Percentiles rank a stretch among this genome's conserved stretches.
Evolutionary conservation across 2,113 vertebrate genomes (phyloP).

Genomic region (Azemiops feae): DNA sequence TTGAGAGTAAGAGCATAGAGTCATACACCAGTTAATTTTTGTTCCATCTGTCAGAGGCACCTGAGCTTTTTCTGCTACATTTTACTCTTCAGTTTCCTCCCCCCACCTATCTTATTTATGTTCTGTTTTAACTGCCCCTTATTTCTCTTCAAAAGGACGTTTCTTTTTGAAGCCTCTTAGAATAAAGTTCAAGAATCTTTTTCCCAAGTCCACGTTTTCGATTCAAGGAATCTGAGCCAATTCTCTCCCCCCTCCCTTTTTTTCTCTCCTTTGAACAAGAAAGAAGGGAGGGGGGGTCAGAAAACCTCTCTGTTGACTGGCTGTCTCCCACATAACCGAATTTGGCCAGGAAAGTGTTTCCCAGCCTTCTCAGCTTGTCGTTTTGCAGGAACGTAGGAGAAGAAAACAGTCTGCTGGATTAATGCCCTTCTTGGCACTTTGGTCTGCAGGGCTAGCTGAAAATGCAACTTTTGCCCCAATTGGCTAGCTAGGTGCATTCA

Average conservation of each 20-base stretch:
- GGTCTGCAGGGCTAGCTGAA: constrained; percentile 65
- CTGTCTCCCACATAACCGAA: neutral
- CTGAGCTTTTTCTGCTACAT: neutral
- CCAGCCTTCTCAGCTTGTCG: neutral
- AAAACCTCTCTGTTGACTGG: neutral
- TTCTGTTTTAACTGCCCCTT: neutral
- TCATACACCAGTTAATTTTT: neutral
- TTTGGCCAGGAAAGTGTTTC: constrained; percentile 11
- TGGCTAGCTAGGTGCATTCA: constrained; percentile 93
- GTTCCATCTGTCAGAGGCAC: neutral
- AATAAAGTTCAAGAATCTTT: neutral
- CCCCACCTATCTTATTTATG: neutral
- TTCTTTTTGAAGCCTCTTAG: neutral
- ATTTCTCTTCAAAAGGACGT: neutral
- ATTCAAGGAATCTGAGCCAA: neutral
- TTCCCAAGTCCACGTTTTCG: neutral
- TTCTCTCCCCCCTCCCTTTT: neutral
- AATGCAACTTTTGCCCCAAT: constrained; percentile 84
- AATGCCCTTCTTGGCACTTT: constrained; percentile 53
- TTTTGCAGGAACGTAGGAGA: constrained; percentile 24
- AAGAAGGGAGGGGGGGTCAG: neutral
- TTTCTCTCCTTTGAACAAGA: rapidly evolving
- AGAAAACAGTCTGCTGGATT: constrained; percentile 46
- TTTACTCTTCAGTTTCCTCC: rapidly evolving
- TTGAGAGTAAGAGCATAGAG: neutral